Base-by-base conservation (phyloP, 2,113 vertebrate genomes). In the Pseudorasbora parva region DNA sequence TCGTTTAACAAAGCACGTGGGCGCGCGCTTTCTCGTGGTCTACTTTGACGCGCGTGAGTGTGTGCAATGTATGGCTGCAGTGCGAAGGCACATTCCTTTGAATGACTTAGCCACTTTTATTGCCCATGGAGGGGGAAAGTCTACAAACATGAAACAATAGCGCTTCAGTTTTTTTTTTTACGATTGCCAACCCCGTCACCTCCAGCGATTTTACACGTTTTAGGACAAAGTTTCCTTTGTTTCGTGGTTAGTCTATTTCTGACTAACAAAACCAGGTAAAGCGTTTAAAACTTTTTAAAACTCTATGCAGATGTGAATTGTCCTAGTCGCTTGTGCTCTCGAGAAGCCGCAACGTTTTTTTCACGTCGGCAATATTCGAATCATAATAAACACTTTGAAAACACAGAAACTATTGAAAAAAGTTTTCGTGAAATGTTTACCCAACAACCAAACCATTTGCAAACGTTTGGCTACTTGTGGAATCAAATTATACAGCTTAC, bases 401-500 rank as follows among this genome's bases (percentile, higher is more conserved):
- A 60, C 60, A 30, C 64, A 37, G 37, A 37, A 37, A 37, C 5
- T 37, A 5, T 7, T 37, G 37, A 6, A 1, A 7, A 37, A 37
- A 37, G 33, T 37, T 37, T 37, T 7, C 5, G 37, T 37, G n/a
- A 73, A 49, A 27, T n/a, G 30, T 66, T 37, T 21, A 33, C 4
- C 10, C 33, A 12, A 8, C 27, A 37, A n/a, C 41, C 43, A 47
- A 72, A 3, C 21, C 12, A n/a, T 47, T 45, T 71, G 4, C 15
- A 14, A 72, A 72, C 64, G 9, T 17, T 30, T 21, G 33, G 33
- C 33, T 37, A 37, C 5, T 3, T 14, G 2, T 23, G 2, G 41
- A 25, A 15, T 23, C 5, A 47, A 23, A 72, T 21, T 10, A 49
- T 3, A 15, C 17, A 47, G 1, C 92, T 89, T 93, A 99, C 98